Conservation (phyloP, 2,113 vertebrate species). For the Campylomormyrus numenius region DNA sequence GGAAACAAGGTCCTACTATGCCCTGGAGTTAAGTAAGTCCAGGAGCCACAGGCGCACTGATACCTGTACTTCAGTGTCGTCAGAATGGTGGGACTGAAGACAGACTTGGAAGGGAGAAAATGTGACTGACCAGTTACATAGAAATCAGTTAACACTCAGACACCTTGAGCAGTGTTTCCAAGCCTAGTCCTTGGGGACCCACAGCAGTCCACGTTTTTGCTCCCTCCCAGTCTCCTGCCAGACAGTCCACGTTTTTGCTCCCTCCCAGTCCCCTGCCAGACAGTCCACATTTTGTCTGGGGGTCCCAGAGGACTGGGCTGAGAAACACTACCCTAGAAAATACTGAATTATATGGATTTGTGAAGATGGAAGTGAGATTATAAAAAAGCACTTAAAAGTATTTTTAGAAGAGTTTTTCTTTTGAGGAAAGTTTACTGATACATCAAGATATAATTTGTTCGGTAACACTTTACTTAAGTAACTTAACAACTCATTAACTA, state of each 20-base stretch:
- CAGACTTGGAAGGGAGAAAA: neutral
- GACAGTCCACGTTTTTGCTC: no score
- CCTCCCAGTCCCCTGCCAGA: no score
- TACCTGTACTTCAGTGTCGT: neutral
- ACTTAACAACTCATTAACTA: neutral
- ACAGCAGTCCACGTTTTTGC: neutral
- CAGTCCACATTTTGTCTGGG: neutral
- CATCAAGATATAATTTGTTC: neutral
- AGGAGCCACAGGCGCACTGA: neutral
- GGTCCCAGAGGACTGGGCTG: neutral
- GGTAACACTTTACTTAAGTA: neutral
- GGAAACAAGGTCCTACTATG: neutral
- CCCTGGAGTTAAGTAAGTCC: neutral
- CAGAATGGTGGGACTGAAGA: neutral
- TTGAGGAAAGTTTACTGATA: neutral
- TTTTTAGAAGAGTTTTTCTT: neutral
- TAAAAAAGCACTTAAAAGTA: neutral
- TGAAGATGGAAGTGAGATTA: neutral
- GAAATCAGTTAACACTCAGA: neutral
- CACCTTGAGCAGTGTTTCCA: neutral
- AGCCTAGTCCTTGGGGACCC: neutral
- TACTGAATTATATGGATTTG: neutral
- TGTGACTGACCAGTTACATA: neutral
- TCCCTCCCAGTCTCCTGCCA: no score
- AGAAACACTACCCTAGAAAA: neutral